phyloP scores from a whole-genome alignment of 2,888 invertebrate species.

The Mesopsocus fuscifrons region DNA sequence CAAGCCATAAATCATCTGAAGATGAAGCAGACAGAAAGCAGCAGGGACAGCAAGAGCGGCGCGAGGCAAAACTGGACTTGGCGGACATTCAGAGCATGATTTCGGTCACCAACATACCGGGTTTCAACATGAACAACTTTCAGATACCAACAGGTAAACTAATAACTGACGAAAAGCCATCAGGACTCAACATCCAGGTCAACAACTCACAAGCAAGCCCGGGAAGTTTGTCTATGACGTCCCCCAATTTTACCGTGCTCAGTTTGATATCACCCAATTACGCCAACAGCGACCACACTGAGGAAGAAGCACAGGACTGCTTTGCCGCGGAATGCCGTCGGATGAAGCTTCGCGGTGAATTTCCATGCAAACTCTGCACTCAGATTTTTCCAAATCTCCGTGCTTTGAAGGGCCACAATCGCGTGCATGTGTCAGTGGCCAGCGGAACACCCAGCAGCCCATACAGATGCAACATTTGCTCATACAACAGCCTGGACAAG shows the following conservation, averaged over 20 bases:
- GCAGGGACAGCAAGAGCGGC: constrained; percentile 11
- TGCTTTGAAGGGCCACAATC: constrained; percentile 78
- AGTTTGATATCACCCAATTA: constrained; percentile 17
- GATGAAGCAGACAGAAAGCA: neutral
- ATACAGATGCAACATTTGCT: constrained; percentile 86
- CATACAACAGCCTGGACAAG: constrained; percentile 75
- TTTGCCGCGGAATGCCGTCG: constrained; percentile 71
- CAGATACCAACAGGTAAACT: neutral
- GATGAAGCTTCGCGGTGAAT: constrained; percentile 77
- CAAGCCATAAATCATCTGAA: neutral
- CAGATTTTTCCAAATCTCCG: constrained; percentile 74
- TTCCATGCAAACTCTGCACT: constrained; percentile 76
- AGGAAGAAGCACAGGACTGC: constrained; percentile 63
- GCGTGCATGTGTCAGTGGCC: constrained; percentile 58
- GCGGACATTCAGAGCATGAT: constrained; percentile 75
- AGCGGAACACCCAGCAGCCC: constrained; percentile 34
- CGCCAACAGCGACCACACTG: constrained; percentile 27
- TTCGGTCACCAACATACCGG: constrained; percentile 41
- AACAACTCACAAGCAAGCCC: constrained; percentile 13
- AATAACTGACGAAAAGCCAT: neutral
- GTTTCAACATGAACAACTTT: constrained; percentile 14
- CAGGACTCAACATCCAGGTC: neutral
- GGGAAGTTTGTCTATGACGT: constrained; percentile 9
- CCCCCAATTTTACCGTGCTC: constrained; percentile 1
- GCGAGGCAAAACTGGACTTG: constrained; percentile 40